Conservation (phyloP, 35 echinoderm and acorn worm species). For the Ophioderma brevispina region DNA sequence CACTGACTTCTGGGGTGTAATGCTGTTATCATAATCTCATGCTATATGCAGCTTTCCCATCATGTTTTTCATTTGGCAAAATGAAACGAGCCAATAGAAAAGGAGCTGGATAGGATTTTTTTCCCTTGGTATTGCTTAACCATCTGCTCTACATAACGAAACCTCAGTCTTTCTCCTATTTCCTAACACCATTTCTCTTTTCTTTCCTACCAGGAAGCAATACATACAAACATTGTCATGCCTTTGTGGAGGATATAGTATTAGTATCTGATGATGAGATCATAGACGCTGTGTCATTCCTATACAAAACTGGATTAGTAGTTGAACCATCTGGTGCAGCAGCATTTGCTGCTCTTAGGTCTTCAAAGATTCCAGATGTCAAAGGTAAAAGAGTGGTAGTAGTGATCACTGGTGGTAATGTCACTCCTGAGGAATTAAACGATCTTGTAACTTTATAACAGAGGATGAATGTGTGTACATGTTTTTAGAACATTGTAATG, state of each 20-base stretch:
- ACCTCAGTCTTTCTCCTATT: no score
- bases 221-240: constrained; percentile 55
- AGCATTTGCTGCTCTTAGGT: constrained; percentile 74
- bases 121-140: no score
- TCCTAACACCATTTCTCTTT: constrained; percentile 2
- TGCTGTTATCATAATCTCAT: no score
- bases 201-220: constrained; percentile 48
- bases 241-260: constrained; percentile 73
- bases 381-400: constrained; percentile 74
- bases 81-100: no score
- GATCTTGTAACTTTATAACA: constrained; percentile 12
- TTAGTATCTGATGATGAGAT: constrained; percentile 75
- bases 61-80: no score
- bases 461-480: no score
- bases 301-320: constrained; percentile 68
- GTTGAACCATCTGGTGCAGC: constrained; percentile 89
- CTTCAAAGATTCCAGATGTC: constrained; percentile 69
- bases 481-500: no score
- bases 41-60: no score
- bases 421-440: constrained; percentile 56
- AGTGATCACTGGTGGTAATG: constrained; percentile 81
- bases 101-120: no score
- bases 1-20: no score
- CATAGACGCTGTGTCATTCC: constrained; percentile 25
- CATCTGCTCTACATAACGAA: no score